Conservation (phyloP, 2,113 vertebrate species). For the Pipra filicauda region DNA sequence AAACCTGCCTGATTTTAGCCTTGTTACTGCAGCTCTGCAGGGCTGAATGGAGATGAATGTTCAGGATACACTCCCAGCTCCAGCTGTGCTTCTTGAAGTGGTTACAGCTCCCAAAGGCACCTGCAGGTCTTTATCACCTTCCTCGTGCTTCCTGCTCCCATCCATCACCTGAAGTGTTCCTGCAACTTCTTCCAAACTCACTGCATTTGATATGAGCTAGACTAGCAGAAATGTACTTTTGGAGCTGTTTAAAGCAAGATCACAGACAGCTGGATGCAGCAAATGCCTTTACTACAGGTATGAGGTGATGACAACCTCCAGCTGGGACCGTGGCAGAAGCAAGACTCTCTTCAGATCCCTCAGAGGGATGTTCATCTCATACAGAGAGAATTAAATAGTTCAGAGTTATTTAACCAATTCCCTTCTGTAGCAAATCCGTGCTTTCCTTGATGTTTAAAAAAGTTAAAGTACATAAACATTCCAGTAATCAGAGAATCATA, state of each 20-base stretch:
- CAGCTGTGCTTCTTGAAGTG: background rate
- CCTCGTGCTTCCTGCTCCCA: background rate
- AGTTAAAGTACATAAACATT: background rate
- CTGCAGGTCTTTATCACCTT: slow-evolving; percentile 10
- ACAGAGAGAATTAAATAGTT: background rate
- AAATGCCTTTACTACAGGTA: accelerated
- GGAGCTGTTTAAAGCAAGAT: background rate
- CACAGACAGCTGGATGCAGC: background rate
- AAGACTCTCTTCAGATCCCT: background rate
- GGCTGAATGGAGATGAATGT: background rate
- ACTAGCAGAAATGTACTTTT: background rate
- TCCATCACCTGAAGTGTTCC: background rate
- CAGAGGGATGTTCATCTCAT: background rate
- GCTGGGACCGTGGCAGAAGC: background rate
- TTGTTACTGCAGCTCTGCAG: background rate
- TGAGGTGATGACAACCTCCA: background rate
- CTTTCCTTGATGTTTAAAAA: background rate
- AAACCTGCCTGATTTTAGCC: background rate
- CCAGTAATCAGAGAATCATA: too few species aligned
- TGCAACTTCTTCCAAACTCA: background rate
- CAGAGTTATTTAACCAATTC: background rate
- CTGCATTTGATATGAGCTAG: background rate
- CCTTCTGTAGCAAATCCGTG: background rate
- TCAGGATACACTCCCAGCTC: background rate
- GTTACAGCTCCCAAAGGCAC: background rate